Evolutionary conservation across 1,140 invertebrate species (phyloP), one percentile per base, ranked within the genome.

Genomic region (Pseudomyrmex concolor): DNA sequence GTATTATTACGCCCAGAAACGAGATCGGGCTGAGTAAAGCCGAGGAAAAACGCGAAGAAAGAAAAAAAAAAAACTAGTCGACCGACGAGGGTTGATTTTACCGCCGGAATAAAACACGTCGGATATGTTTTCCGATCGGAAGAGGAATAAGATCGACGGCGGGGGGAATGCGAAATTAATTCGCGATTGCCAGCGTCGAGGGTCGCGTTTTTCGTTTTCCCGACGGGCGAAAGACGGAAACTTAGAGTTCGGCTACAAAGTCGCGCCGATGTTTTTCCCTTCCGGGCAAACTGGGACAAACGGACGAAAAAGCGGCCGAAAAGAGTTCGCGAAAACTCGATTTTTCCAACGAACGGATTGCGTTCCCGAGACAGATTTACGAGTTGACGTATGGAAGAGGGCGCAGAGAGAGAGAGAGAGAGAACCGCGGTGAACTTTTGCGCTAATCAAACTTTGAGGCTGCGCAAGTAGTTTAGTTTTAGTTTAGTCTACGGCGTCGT

Each of bases 161-260:
- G 19, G 12, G 8, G 19, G 12, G 8, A 22, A 51, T 12, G 43
- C 25, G 68, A 62, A 77, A 77, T 66, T 77, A 77, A 77, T 77
- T 77, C 50, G 19, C 73, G 62, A 77, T 77, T 77, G 62, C 51
- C 74, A 77, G 63, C 62, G 67, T 77, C 55, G 62, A 77, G 62
- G 34, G 34, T 67, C 63, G 25, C 62, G 34, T 34, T 57, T 77
- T 34, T 34, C 74, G 62, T 43, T 34, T 43, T 34, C 50, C 25
- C 45, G 50, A 25, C 50, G 74, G 63, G 43, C 12, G 17, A 13
- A 48, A 67, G 50, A 77, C 19, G 59, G 22, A 22, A 43, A 48
- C 55, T 5, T 34, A 7, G 57, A 19, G 9, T n/a, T 17, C 57
- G 34, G 5, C 34, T 34, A 34, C 72, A 13, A 10, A 25, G 50